phyloP scores from a whole-genome alignment of 1,140 invertebrate genomes.

The Glossosoma conforme region DNA sequence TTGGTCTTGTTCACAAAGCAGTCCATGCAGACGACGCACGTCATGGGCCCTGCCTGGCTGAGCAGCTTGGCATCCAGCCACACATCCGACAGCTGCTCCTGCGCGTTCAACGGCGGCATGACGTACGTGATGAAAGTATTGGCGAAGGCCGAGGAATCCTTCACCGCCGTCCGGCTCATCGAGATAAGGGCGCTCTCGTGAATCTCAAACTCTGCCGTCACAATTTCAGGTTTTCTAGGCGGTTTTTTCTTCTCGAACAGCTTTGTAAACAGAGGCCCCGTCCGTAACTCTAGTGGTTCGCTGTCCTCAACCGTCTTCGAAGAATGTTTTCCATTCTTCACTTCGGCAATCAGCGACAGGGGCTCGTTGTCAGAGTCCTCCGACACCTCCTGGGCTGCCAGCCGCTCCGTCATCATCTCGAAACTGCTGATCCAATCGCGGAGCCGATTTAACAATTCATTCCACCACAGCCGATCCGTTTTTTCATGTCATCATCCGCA shows the following conservation, averaged over 20 bases:
- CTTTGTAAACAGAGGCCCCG: slow-evolving; percentile 18
- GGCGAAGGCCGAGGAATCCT: slow-evolving; percentile 2
- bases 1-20: slow-evolving; percentile 47
- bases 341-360: slow-evolving; percentile 38
- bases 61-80: slow-evolving; percentile 47
- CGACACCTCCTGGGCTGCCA: slow-evolving; percentile 31
- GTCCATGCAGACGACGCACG: slow-evolving; percentile 43
- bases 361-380: slow-evolving; percentile 48
- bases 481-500: too few species aligned
- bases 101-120: slow-evolving; percentile 11
- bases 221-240: slow-evolving; percentile 14
- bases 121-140: slow-evolving; percentile 20
- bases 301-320: slow-evolving; percentile 6
- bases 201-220: not conserved
- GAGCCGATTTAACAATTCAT: too few species aligned
- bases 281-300: slow-evolving; percentile 11
- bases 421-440: too few species aligned
- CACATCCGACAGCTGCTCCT: slow-evolving; percentile 35
- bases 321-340: slow-evolving; percentile 34
- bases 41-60: slow-evolving; percentile 43
- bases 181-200: not conserved
- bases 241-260: slow-evolving; percentile 18
- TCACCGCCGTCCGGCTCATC: not conserved
- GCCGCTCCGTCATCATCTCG: slow-evolving; percentile 13
- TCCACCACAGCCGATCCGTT: too few species aligned